Conservation (phyloP, 2,888 invertebrate species). For the Operophtera brumata region DNA sequence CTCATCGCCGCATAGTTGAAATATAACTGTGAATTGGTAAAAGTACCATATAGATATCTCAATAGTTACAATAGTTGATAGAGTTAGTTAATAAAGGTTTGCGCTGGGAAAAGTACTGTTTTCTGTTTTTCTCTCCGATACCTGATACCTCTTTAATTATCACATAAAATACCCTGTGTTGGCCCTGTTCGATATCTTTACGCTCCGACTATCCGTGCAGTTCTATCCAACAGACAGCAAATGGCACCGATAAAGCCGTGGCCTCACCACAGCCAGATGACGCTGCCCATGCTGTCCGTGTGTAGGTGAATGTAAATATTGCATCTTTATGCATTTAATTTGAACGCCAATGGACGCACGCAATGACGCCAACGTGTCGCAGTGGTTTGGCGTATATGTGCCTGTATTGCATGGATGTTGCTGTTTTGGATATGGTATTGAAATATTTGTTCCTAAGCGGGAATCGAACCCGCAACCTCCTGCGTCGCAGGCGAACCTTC, state of each 20-base stretch:
- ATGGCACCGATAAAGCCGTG: conserved; percentile 9
- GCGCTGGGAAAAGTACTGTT: too few relatives aligned
- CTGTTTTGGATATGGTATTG: conserved; percentile 33
- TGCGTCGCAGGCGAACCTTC: too few relatives aligned
- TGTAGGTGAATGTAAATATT: conserved; percentile 55
- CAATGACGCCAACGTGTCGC: conserved; percentile 73
- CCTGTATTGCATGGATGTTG: conserved; percentile 42
- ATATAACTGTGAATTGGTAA: too few relatives aligned
- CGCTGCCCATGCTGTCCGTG: conserved; percentile 23
- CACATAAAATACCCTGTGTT: too few relatives aligned
- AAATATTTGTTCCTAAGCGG: too few relatives aligned
- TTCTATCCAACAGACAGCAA: background rate
- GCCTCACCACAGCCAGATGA: conserved; percentile 25
- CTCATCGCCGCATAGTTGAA: too few relatives aligned
- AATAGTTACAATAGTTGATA: too few relatives aligned
- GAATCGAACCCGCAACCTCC: too few relatives aligned
- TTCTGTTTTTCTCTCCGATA: too few relatives aligned
- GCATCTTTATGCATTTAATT: conserved; percentile 77
- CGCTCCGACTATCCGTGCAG: background rate
- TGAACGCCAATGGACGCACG: conserved; percentile 68
- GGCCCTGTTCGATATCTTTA: background rate
- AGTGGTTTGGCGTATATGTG: conserved; percentile 72
- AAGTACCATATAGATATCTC: too few relatives aligned
- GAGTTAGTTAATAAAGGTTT: too few relatives aligned
- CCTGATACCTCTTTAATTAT: too few relatives aligned